phyloP scores from a whole-genome alignment of 2,113 vertebrate species.

The Benthochromis sp. region DNA sequence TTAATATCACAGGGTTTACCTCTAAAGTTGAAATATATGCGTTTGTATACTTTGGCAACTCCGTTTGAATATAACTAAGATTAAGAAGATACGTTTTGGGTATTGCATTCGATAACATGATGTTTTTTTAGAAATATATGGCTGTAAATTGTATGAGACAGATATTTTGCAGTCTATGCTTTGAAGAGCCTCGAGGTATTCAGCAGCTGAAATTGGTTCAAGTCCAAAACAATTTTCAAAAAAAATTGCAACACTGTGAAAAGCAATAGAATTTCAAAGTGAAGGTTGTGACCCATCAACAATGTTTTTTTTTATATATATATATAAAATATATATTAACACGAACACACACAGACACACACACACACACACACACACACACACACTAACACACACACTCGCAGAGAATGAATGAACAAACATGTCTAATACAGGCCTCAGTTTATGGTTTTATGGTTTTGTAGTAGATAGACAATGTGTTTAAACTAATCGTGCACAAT shows the following conservation, averaged over 20 bases:
- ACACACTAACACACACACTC: not conserved
- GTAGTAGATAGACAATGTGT: not conserved
- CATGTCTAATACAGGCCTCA: not conserved
- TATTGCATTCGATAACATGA: not conserved
- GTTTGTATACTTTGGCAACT: not conserved
- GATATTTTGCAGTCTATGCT: not conserved
- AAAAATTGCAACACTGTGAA: conserved; percentile 8
- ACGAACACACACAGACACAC: not conserved
- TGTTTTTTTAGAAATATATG: conserved; percentile 2
- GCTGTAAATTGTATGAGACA: conserved; percentile 19
- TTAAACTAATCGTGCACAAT: not conserved
- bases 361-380: not conserved
- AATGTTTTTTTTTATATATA: not conserved
- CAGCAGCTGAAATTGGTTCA: conserved; percentile 29
- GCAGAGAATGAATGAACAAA: not conserved
- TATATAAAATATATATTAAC: not conserved
- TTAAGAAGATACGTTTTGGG: not conserved
- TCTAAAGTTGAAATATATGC: not conserved
- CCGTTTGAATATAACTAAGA: not conserved
- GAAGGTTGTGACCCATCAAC: conserved; percentile 23
- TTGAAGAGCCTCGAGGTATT: conserved; percentile 22
- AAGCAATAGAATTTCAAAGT: conserved; percentile 37
- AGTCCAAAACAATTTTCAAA: conserved; percentile 42
- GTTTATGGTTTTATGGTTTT: not conserved
- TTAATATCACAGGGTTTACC: not conserved